Evolutionary conservation across 2,888 invertebrate species (phyloP).

Genomic region (Ichneumoninae sp.): DNA sequence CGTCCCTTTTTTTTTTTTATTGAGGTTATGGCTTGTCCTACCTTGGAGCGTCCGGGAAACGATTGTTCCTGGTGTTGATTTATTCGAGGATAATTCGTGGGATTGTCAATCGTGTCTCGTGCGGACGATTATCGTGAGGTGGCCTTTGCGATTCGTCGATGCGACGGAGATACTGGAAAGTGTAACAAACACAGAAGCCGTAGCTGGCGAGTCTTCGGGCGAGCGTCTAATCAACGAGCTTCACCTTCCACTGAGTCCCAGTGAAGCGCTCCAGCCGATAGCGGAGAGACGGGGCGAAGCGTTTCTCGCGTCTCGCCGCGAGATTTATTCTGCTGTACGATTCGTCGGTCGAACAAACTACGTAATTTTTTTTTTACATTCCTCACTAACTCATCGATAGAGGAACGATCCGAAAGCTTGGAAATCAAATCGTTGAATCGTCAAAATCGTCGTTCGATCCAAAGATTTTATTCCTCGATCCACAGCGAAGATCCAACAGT

Average conservation of each 20-base stretch:
- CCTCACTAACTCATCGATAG: not conserved
- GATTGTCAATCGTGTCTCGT: not conserved
- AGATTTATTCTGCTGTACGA: not conserved
- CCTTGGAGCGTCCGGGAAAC: not conserved
- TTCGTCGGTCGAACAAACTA: not conserved
- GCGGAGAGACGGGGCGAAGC: constrained; percentile 37
- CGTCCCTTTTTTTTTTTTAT: not conserved
- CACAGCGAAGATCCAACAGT: not conserved
- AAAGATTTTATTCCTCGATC: not conserved
- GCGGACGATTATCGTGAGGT: not conserved
- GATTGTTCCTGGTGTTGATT: not conserved
- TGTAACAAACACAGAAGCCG: constrained; percentile 44
- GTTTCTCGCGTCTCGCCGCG: not conserved
- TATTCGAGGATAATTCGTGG: not conserved
- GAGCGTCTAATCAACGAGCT: constrained; percentile 61
- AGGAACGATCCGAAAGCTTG: not conserved
- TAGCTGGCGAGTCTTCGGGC: constrained; percentile 8
- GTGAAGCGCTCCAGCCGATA: constrained; percentile 9
- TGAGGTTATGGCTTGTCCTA: not conserved
- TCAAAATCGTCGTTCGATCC: not conserved
- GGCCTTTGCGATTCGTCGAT: constrained; percentile 1
- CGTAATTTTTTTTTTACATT: not conserved
- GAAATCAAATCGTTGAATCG: not conserved
- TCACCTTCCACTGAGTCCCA: constrained; percentile 57
- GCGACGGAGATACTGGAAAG: not conserved